These are phyloP conservation scores for Porites australiensis DNA, from an alignment of 64 coral and sea anemone genomes.

Conservation along the genomic window DNA sequence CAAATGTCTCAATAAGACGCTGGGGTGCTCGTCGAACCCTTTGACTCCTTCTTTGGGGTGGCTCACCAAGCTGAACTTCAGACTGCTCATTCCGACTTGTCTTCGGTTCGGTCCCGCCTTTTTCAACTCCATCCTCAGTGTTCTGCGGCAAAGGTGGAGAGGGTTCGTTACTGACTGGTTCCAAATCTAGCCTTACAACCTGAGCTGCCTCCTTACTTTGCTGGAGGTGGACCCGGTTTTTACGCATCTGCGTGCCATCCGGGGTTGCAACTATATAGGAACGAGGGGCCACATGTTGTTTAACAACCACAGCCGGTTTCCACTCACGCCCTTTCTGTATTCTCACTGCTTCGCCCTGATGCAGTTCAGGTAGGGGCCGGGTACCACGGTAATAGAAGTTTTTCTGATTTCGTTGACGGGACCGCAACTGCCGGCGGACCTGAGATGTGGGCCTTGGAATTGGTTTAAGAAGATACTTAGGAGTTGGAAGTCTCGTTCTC, in stretches of 20 bases:
- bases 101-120: too few relatives aligned
- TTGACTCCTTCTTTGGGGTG: too few relatives aligned
- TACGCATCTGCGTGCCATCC: conserved; percentile 8
- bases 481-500: neutral
- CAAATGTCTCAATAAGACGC: too few relatives aligned
- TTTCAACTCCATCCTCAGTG: too few relatives aligned
- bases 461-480: neutral
- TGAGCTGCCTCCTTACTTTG: neutral
- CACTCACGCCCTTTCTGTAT: conserved; percentile 1
- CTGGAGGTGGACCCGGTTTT: neutral
- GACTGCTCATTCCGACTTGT: too few relatives aligned
- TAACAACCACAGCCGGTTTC: conserved; percentile 25
- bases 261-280: conserved; percentile 25
- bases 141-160: too few relatives aligned
- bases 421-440: conserved; percentile 4
- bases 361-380: neutral
- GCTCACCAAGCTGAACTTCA: too few relatives aligned
- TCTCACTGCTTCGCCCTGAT: conserved; percentile 24
- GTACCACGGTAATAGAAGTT: conserved; percentile 33
- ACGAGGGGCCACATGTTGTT: neutral
- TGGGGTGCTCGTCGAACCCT: too few relatives aligned
- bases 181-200: neutral
- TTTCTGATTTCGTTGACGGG: conserved; percentile 22
- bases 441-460: neutral
- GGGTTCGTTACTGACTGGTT: neutral